A percentile compares a stretch with the other conserved stretches of the same genome.
phyloP scores from a whole-genome alignment of 2,888 invertebrate species.

The Dicyrtomina minuta region DNA sequence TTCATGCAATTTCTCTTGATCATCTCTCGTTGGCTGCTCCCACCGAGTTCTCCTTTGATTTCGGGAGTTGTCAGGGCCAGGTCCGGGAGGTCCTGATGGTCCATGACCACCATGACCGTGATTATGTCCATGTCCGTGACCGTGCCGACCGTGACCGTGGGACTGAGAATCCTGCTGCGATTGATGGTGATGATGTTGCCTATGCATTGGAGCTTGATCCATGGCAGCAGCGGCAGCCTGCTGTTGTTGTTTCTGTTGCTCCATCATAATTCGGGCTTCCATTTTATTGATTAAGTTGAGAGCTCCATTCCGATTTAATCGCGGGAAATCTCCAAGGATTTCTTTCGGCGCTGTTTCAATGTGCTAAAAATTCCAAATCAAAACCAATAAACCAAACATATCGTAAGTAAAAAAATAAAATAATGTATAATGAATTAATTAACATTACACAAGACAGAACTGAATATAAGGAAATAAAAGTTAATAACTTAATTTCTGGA shows the following conservation, averaged over 20 bases:
- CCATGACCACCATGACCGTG: background rate
- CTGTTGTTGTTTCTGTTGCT: constrained; percentile 12
- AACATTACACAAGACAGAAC: too few species aligned
- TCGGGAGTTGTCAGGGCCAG: background rate
- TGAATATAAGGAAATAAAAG: background rate
- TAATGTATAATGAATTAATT: too few species aligned
- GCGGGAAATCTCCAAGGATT: constrained; percentile 84
- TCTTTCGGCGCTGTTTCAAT: constrained; percentile 89
- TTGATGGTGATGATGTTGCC: constrained; percentile 25
- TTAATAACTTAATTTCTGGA: background rate
- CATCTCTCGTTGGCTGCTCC: constrained; percentile 51
- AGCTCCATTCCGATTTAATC: constrained; percentile 76
- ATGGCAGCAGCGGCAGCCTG: background rate
- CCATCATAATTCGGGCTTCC: constrained; percentile 35
- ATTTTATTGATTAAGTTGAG: constrained; percentile 55
- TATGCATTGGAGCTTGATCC: constrained; percentile 19
- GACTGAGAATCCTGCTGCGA: constrained; percentile 22
- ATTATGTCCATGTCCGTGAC: constrained; percentile 13
- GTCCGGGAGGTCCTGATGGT: too few species aligned
- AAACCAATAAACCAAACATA: too few species aligned
- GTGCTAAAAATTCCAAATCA: constrained; percentile 66
- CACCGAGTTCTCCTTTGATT: constrained; percentile 43
- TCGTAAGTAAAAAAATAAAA: constrained; percentile 12
- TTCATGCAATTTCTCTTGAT: constrained; percentile 52
- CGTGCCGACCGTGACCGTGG: constrained; percentile 22